Conservation (phyloP, 2,888 invertebrate species). For the Leucophenga montana region DNA sequence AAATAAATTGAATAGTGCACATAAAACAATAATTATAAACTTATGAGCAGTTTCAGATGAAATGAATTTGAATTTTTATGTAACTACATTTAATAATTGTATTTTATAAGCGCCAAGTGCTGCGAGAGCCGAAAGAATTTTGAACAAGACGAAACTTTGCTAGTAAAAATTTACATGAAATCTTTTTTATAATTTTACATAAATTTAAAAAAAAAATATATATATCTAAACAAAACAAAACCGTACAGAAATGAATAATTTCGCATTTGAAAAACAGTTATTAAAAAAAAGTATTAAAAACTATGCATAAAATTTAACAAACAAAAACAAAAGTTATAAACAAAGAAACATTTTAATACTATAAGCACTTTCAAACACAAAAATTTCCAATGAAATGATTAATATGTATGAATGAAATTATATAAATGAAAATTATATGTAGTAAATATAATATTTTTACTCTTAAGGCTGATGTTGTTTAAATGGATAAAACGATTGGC, state of each 20-base stretch:
- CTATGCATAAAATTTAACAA: not conserved
- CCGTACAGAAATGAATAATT: not conserved
- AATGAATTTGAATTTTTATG: not conserved
- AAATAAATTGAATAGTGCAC: slow-evolving; percentile 24
- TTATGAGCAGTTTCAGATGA: slow-evolving; percentile 39
- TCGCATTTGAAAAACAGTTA: not conserved
- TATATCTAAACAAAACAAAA: no score
- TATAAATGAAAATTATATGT: not conserved
- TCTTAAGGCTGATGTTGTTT: no score
- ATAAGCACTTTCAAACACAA: no score
- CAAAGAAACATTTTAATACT: not conserved
- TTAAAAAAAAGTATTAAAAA: not conserved
- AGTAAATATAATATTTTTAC: not conserved
- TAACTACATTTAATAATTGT: slow-evolving; percentile 1
- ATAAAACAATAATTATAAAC: slow-evolving; percentile 36
- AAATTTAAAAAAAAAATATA: not conserved
- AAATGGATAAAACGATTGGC: no score
- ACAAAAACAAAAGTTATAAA: not conserved
- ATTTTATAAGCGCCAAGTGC: slow-evolving; percentile 1
- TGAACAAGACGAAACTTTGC: slow-evolving; percentile 46
- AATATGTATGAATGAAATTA: no score
- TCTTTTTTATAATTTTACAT: slow-evolving; percentile 22
- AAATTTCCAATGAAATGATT: no score
- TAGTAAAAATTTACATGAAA: slow-evolving; percentile 62
- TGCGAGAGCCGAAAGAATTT: not conserved